phyloP scores from a whole-genome alignment of 2,888 invertebrate genomes.

The Nineta flava region DNA sequence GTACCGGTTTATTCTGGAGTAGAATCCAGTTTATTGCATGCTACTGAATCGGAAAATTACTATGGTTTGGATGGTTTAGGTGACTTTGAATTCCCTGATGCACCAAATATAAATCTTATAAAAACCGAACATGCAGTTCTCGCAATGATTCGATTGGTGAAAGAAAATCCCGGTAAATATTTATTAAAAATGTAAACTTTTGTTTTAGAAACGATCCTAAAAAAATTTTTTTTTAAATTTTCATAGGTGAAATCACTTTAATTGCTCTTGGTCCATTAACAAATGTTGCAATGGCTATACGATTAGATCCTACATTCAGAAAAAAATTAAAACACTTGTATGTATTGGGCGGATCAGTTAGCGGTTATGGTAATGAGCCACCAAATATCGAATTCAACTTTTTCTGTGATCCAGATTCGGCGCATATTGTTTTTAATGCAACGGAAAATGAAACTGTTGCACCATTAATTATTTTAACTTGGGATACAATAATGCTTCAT shows the following conservation, averaged over 20 bases:
- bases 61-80: slow-evolving; percentile 35
- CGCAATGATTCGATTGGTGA: slow-evolving; percentile 26
- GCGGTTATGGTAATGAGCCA: slow-evolving; percentile 22
- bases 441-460: not conserved
- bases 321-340: slow-evolving; percentile 19
- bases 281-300: slow-evolving; percentile 34
- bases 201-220: not conserved
- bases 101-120: slow-evolving; percentile 20
- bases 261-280: slow-evolving; percentile 34
- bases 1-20: slow-evolving; percentile 31
- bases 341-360: slow-evolving; percentile 23
- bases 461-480: slow-evolving; percentile 1
- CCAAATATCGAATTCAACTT: slow-evolving; percentile 41
- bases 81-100: slow-evolving; percentile 24
- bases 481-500: slow-evolving; percentile 8
- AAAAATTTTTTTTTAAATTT: not conserved
- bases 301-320: slow-evolving; percentile 22
- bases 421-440: slow-evolving; percentile 3
- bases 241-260: slow-evolving; percentile 21
- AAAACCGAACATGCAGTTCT: slow-evolving; percentile 25
- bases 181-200: not conserved
- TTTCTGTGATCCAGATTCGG: slow-evolving; percentile 33
- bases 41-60: slow-evolving; percentile 13
- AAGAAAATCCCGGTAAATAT: slow-evolving; percentile 18
- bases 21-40: slow-evolving; percentile 19